Conservation (phyloP, 2,888 invertebrate species). For the Leptarthrus brevirostris region DNA sequence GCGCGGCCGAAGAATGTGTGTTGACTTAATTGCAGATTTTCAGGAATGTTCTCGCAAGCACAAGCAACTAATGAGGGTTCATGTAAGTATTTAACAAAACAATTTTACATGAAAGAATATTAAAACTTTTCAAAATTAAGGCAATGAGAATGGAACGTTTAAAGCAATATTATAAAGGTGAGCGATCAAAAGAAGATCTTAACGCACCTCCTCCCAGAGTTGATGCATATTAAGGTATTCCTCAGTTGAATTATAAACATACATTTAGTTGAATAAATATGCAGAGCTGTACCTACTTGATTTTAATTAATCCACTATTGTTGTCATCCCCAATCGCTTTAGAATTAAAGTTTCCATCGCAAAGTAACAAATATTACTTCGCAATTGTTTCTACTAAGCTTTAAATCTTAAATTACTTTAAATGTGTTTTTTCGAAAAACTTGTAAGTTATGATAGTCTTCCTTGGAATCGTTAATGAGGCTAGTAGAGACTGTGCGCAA, state of each 20-base stretch:
- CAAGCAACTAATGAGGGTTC: slow-evolving; percentile 73
- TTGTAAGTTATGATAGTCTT: too few species aligned
- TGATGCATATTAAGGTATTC: slow-evolving; percentile 72
- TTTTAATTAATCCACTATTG: too few species aligned
- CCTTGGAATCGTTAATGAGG: too few species aligned
- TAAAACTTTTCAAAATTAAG: slow-evolving; percentile 56
- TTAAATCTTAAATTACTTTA: too few species aligned
- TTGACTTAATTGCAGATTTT: slow-evolving; percentile 74
- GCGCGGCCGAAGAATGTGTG: slow-evolving; percentile 74
- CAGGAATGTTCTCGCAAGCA: slow-evolving; percentile 74
- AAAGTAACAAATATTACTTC: too few species aligned
- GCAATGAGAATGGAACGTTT: slow-evolving; percentile 74
- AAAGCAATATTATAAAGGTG: slow-evolving; percentile 72
- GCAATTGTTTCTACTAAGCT: too few species aligned
- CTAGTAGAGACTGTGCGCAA: too few species aligned
- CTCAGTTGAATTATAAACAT: slow-evolving; percentile 2
- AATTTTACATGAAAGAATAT: neutral
- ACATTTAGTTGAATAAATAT: slow-evolving; percentile 2
- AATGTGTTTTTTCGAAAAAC: too few species aligned
- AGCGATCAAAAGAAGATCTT: slow-evolving; percentile 69
- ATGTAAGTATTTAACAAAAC: slow-evolving; percentile 65
- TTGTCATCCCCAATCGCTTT: too few species aligned
- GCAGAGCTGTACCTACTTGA: too few species aligned
- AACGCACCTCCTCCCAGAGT: slow-evolving; percentile 70
- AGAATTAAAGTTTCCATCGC: too few species aligned